Evolutionary conservation across 1,140 invertebrate species (phyloP).

Genomic region (Pseudomyrmex pallidus): DNA sequence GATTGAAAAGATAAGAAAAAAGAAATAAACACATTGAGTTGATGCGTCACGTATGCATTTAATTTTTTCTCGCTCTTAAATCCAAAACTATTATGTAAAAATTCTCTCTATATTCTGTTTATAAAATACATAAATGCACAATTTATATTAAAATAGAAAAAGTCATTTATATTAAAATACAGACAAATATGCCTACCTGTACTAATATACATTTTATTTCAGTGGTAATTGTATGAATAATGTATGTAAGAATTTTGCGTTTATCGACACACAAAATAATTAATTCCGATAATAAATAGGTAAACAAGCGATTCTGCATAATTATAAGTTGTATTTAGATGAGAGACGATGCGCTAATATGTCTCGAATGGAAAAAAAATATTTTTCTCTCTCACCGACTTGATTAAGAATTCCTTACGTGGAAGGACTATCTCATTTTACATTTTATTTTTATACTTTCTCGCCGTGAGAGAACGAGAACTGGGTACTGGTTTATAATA

Average conservation of each 20-base stretch:
- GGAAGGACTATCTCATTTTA: background rate
- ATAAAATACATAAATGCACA: background rate
- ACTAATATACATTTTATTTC: too few relatives aligned
- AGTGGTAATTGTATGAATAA: too few relatives aligned
- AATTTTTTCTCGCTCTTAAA: background rate
- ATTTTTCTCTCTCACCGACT: background rate
- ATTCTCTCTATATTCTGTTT: background rate
- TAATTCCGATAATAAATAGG: background rate
- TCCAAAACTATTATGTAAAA: background rate
- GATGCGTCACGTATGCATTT: background rate
- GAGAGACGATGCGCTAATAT: background rate
- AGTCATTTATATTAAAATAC: too few relatives aligned
- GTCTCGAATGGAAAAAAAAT: background rate
- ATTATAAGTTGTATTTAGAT: background rate
- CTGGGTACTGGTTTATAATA: conserved; percentile 26
- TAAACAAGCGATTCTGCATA: background rate
- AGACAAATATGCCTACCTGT: too few relatives aligned
- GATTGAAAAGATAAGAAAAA: too few relatives aligned
- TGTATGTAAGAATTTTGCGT: too few relatives aligned
- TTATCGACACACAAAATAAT: background rate
- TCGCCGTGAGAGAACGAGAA: background rate
- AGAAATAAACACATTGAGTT: background rate
- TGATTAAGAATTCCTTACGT: conserved; percentile 4
- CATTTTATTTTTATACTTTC: background rate
- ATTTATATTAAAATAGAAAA: too few relatives aligned